Percentiles rank a stretch among this genome's conserved stretches.
Evolutionary conservation across 2,113 vertebrate species (phyloP).

Genomic region (Eclectus roratus): DNA sequence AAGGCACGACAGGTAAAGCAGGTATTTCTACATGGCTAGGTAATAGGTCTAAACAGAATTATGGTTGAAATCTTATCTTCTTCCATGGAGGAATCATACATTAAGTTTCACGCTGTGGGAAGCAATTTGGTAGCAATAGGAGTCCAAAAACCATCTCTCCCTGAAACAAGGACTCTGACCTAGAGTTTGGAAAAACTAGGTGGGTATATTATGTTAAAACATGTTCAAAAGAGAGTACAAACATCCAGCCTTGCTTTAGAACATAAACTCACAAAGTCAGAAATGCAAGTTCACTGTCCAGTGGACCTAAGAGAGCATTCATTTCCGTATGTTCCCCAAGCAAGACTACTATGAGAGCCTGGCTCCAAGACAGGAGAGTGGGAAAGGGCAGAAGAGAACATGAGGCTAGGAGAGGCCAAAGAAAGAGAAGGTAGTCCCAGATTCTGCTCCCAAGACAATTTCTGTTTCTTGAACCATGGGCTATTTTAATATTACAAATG

Average conservation of each 20-base stretch:
- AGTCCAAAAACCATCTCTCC: background rate
- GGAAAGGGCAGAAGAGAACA: background rate
- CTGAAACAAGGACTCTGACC: background rate
- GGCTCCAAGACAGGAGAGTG: background rate
- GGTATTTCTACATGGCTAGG: background rate
- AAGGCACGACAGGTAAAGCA: background rate
- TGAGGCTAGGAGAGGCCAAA: background rate
- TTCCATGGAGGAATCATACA: background rate
- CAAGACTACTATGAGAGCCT: background rate
- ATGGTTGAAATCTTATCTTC: background rate
- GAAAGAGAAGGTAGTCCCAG: background rate
- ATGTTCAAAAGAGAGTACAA: background rate
- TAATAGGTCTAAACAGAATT: background rate
- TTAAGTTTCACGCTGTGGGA: background rate
- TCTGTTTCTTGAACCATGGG: background rate
- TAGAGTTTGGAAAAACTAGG: background rate
- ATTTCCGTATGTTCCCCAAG: fast-evolving
- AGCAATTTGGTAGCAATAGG: background rate
- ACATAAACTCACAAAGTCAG: background rate
- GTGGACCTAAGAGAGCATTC: background rate
- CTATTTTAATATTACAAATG: background rate
- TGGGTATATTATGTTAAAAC: fast-evolving
- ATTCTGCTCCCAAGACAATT: background rate
- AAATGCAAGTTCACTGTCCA: background rate
- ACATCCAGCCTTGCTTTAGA: background rate